Evolutionary conservation across 2,888 invertebrate genomes (phyloP).

Genomic region (Scaptodrosophila latifasciaeformis): DNA sequence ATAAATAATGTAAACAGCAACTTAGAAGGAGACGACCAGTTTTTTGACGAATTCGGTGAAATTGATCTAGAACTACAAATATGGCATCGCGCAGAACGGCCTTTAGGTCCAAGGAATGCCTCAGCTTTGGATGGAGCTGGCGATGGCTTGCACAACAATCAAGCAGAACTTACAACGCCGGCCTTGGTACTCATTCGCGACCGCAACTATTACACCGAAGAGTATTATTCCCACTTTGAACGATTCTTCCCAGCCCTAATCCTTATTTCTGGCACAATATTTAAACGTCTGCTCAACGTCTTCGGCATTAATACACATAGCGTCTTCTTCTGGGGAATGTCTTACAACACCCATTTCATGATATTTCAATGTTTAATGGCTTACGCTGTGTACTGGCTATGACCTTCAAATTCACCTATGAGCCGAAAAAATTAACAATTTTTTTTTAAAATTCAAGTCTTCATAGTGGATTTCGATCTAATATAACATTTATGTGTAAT

Average conservation of each 20-base stretch:
- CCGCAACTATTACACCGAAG: no score
- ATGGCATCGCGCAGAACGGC: background rate
- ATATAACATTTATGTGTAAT: no score
- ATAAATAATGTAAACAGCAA: background rate
- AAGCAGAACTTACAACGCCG: background rate
- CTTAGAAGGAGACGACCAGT: no score
- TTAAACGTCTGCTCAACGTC: conserved; percentile 7
- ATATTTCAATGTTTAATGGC: conserved; percentile 28
- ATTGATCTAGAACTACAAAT: background rate
- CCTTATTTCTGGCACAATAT: conserved; percentile 15
- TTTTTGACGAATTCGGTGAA: no score
- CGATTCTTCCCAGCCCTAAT: conserved; percentile 21
- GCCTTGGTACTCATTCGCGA: conserved; percentile 9
- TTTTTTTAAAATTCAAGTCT: no score
- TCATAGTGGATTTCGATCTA: no score
- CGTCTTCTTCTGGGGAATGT: conserved; percentile 18
- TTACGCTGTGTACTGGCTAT: conserved; percentile 15
- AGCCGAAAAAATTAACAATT: no score
- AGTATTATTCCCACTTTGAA: background rate
- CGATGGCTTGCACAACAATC: conserved; percentile 31
- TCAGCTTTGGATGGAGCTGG: conserved; percentile 23
- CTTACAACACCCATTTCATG: conserved; percentile 23
- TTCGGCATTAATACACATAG: conserved; percentile 13
- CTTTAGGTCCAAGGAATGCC: background rate
- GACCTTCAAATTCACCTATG: no score